Conservation (phyloP, 2,113 vertebrate species). For the Brevimyrus niger region DNA sequence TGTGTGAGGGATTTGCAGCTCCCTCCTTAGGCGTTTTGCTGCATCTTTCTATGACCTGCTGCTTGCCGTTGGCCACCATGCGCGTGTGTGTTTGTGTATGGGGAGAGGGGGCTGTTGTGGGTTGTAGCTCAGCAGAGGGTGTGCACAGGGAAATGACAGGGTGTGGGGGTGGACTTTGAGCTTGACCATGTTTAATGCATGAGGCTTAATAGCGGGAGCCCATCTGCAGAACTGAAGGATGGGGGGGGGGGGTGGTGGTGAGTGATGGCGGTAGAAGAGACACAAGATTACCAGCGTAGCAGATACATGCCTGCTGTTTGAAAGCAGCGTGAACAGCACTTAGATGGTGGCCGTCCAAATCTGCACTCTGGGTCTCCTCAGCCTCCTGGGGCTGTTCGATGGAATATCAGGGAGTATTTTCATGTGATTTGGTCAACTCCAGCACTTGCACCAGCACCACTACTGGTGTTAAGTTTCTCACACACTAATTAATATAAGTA, state of each 20-base stretch:
- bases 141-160: background rate
- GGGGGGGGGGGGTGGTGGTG: background rate
- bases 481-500: background rate
- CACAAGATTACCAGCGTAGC: background rate
- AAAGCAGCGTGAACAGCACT: background rate
- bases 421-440: background rate
- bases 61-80: background rate
- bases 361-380: background rate
- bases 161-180: background rate
- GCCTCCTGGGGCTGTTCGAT: background rate
- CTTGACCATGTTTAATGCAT: slow-evolving; percentile 5
- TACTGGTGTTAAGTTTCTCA: background rate
- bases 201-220: background rate
- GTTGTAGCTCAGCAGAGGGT: background rate
- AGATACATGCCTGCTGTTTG: background rate
- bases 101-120: background rate
- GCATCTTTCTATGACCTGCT: background rate
- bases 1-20: background rate
- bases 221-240: background rate
- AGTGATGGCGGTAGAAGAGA: background rate
- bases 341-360: background rate
- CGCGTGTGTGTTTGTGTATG: background rate
- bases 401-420: background rate
- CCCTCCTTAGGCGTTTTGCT: background rate
- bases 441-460: background rate